Base-by-base conservation (phyloP, 2,113 vertebrate species). In the Apodemus sylvaticus region DNA sequence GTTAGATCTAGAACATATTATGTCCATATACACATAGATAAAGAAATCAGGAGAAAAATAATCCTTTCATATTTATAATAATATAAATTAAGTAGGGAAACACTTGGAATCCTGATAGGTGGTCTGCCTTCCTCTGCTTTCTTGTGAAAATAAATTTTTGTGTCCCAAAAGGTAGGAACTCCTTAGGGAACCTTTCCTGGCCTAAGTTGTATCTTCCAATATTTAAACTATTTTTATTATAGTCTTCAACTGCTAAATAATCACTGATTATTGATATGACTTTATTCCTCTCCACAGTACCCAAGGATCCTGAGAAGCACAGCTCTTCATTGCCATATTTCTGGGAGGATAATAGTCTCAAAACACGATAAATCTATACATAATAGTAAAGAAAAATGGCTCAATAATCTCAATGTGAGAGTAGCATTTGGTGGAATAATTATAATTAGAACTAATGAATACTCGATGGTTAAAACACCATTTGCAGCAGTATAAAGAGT, bases 91-190 rank as follows among this genome's bases (percentile, higher is more conserved):
- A 93, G 90, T 51, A 87, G 71, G 17, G 7, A 34, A 71, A 11
- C 29, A 87, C 82, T 94, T 71, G 13, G n/a, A 83, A 55, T 86
- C 70, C 51, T 90, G 82, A 31, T 62, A 91, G 24, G 71, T 45
- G 73, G 16, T 58, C 8, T 83, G 4, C 20, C 31, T 77, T n/a
- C 48, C 53, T 94, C 51, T 94, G 20, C 29, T 77, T 90, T 82
- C 79, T 36, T 86, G 76, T 82, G 7, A 29, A 91, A 95, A n/a
- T 86, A 34, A 89, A 93, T 64, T 89, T 94, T 93, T 73, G 17
- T 73, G 8, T 81, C 64, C 42, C 77, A 60, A 94, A 96, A 92
- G 3, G 31, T 29, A 91, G 26, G 0, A 83, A 12, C 82, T 85
- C 64, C 36, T 16, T 36, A 20, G 10, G 85, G 42, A 82, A n/a